Percentiles rank a stretch among this genome's conserved stretches.
phyloP scores from a whole-genome alignment of 2,113 vertebrate genomes.

The Dendropsophus ebraccatus region DNA sequence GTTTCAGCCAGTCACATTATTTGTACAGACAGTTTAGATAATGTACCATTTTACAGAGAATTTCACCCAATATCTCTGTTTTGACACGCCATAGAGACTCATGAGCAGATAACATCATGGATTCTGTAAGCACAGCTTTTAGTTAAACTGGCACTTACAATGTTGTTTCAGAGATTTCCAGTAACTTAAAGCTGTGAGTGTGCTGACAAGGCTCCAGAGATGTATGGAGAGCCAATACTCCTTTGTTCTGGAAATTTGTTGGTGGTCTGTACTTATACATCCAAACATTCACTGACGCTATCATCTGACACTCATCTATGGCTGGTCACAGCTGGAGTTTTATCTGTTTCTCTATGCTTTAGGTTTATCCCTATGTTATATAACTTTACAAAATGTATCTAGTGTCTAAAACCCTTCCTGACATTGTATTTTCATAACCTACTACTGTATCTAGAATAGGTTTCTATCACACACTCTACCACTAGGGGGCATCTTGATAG shows the following conservation, averaged over 20 bases:
- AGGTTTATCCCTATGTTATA: background rate
- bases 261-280: background rate
- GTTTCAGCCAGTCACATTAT: background rate
- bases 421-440: background rate
- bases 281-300: background rate
- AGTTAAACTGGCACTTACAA: background rate
- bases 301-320: background rate
- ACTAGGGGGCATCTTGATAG: background rate
- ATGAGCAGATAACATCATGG: background rate
- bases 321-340: background rate
- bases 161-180: background rate
- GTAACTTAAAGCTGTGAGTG: background rate
- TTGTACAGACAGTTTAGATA: constrained; percentile 1
- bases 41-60: background rate
- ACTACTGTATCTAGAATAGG: background rate
- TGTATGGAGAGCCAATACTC: background rate
- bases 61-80: background rate
- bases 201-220: background rate
- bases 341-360: no score
- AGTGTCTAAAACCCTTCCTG: no score
- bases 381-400: background rate
- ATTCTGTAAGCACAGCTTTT: background rate
- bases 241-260: background rate
- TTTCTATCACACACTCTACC: background rate
- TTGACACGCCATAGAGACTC: background rate